Conservation (phyloP, 2,113 vertebrate species). For the Emydura subglobosa region DNA sequence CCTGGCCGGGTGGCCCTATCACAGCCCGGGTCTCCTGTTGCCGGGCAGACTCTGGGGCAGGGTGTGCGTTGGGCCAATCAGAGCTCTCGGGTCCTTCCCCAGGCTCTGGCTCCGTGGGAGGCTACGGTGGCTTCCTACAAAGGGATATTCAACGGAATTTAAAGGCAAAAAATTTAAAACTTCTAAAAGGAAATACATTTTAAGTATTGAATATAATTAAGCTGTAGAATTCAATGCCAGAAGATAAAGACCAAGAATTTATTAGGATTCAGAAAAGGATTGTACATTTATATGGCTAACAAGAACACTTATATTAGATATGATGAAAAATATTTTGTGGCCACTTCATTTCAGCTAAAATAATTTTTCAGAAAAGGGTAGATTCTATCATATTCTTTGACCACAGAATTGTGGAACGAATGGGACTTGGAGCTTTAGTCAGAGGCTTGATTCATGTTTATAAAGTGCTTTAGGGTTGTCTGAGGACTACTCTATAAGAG, state of each 20-base stretch:
- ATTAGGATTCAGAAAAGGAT: background rate
- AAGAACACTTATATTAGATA: background rate
- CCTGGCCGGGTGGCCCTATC: no score
- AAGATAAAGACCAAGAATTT: background rate
- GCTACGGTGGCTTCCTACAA: no score
- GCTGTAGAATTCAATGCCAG: background rate
- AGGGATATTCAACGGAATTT: background rate
- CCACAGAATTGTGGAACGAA: background rate
- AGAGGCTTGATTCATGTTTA: background rate
- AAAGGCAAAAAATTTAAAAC: background rate
- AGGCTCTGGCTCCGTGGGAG: no score
- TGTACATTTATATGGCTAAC: background rate
- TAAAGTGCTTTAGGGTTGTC: background rate
- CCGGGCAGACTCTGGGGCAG: no score
- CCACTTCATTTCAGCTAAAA: no score
- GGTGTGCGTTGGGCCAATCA: no score
- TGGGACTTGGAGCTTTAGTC: background rate
- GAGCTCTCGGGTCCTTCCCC: no score
- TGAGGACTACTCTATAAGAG: background rate
- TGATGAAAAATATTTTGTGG: background rate
- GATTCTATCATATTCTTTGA: background rate
- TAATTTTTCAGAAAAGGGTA: background rate
- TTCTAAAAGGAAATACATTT: background rate
- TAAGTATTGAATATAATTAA: background rate
- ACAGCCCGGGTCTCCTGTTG: no score